Percentiles rank a stretch among this genome's conserved stretches.
phyloP scores from a whole-genome alignment of 2,888 invertebrate genomes.

The Callinectes sapidus region DNA sequence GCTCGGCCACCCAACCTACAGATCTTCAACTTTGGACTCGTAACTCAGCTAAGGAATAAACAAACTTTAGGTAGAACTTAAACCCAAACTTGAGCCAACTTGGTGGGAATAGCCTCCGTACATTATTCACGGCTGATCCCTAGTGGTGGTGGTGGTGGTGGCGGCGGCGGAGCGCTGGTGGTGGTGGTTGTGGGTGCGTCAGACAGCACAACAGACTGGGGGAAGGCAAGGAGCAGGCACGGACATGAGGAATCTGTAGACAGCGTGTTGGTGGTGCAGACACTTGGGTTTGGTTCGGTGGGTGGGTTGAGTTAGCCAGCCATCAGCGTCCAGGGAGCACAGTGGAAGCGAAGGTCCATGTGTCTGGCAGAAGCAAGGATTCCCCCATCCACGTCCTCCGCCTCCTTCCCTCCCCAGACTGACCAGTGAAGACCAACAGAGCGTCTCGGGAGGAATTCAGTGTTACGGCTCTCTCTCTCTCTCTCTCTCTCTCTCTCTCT shows the following conservation, averaged over 20 bases:
- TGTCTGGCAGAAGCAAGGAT: neutral
- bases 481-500: constrained; percentile 1
- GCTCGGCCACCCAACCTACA: constrained; percentile 22
- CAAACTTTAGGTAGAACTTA: constrained; percentile 47
- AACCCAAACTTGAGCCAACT: constrained; percentile 36
- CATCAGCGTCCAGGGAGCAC: constrained; percentile 1
- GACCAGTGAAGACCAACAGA: neutral
- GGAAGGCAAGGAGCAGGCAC: neutral
- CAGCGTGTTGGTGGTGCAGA: neutral
- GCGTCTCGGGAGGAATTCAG: neutral
- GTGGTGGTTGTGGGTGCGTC: neutral
- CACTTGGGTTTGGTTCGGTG: neutral
- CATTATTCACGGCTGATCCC: constrained; percentile 46
- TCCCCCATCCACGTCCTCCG: neutral
- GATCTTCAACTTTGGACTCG: constrained; percentile 42
- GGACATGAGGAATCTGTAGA: neutral
- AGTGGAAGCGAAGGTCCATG: constrained; percentile 1
- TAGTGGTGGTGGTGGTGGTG: constrained; percentile 4
- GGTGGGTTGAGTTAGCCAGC: neutral
- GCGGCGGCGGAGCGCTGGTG: neutral
- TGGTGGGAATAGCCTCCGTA: constrained; percentile 46
- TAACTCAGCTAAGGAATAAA: constrained; percentile 47
- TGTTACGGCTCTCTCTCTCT: neutral
- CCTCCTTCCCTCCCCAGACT: neutral
- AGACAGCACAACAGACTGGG: neutral